A percentile compares a stretch with the other conserved stretches of the same genome.
Evolutionary conservation across 2,797 vertebrate species (phyloP).

Genomic region (Anomalospiza imberbis): DNA sequence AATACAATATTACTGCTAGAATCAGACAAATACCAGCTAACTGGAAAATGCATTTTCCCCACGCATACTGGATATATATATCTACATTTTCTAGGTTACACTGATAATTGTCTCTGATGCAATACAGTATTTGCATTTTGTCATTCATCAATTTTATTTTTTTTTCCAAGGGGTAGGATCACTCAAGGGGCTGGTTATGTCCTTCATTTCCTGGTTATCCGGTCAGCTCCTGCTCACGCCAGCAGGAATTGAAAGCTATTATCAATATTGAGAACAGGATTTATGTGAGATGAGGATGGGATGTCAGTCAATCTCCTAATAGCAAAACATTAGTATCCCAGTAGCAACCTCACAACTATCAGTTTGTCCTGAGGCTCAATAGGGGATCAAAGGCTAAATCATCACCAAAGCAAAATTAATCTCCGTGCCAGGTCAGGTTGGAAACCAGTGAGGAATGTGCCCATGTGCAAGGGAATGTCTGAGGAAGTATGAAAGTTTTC

Average conservation of each 20-base stretch:
- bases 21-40: neutral
- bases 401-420: conserved; percentile 41
- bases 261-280: conserved; percentile 40
- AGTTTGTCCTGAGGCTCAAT: conserved; percentile 25
- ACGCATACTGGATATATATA: neutral
- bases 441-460: neutral
- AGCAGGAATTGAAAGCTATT: conserved; percentile 41
- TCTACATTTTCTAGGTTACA: neutral
- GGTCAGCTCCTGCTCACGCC: conserved; percentile 14
- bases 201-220: conserved; percentile 59
- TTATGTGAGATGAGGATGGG: conserved; percentile 28
- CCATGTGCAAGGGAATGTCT: neutral
- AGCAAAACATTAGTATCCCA: conserved; percentile 13
- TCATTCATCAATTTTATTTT: neutral
- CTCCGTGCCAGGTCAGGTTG: neutral
- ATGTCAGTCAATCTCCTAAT: conserved; percentile 23
- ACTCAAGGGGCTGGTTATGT: conserved; percentile 21
- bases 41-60: neutral
- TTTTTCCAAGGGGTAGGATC: neutral
- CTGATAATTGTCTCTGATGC: neutral
- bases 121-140: neutral
- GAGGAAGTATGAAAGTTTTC: neutral
- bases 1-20: neutral
- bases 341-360: neutral
- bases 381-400: conserved; percentile 40